Evolutionary conservation across 2,888 invertebrate genomes (phyloP).

Genomic region (Pollenia amentaria): DNA sequence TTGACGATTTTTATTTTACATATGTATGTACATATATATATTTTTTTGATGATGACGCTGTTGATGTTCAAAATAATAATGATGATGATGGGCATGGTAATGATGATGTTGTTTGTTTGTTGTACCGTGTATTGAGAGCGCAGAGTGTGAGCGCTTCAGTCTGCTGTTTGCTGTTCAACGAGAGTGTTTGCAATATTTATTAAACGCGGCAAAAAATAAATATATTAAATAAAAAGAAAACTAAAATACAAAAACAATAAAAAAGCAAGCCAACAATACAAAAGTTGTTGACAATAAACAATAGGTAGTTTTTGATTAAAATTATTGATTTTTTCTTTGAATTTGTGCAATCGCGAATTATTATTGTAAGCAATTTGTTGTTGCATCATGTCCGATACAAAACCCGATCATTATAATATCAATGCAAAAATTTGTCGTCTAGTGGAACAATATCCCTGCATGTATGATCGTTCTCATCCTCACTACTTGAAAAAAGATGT

Average conservation of each 20-base stretch:
- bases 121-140: constrained; percentile 49
- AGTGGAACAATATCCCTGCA: constrained; percentile 80
- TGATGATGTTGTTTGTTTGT: constrained; percentile 70
- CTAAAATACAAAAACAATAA: constrained; percentile 35
- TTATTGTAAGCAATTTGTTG: constrained; percentile 42
- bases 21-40: too few relatives aligned
- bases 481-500: constrained; percentile 80
- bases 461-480: constrained; percentile 81
- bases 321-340: constrained; percentile 58
- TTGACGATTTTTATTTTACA: constrained; percentile 57
- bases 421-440: constrained; percentile 81
- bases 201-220: constrained; percentile 59
- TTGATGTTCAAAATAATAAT: background rate
- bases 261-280: constrained; percentile 33
- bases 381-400: constrained; percentile 70
- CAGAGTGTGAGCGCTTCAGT: constrained; percentile 70
- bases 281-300: constrained; percentile 63
- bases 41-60: constrained; percentile 30
- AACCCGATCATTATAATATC: constrained; percentile 79
- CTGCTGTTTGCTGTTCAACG: constrained; percentile 69
- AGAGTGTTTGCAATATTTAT: constrained; percentile 71
- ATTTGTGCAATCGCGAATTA: constrained; percentile 1
- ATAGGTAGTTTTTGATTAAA: constrained; percentile 28
- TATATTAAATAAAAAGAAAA: constrained; percentile 35
- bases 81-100: constrained; percentile 51